phyloP scores from a whole-genome alignment of 2,113 vertebrate genomes.

The Hymenochirus boettgeri region DNA sequence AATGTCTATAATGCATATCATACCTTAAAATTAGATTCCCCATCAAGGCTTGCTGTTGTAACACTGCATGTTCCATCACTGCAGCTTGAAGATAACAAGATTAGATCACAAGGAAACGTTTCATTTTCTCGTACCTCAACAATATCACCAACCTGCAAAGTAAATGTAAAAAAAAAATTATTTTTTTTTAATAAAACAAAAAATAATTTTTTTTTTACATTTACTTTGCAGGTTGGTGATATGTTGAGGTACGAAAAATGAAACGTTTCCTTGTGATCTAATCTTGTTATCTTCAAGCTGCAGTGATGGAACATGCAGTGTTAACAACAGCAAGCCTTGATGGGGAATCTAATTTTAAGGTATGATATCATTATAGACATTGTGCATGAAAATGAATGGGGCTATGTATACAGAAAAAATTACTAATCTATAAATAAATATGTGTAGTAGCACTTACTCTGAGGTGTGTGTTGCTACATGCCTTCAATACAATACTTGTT shows the following conservation, averaged over 20 bases:
- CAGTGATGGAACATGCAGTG: conserved; percentile 80
- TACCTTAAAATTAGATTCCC: conserved; percentile 97
- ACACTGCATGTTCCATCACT: conserved; percentile 84
- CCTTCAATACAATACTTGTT: too few species aligned
- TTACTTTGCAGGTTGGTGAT: conserved; percentile 82
- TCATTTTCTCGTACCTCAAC: conserved; percentile 86
- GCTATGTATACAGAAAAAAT: too few species aligned
- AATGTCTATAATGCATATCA: not conserved
- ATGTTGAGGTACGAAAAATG: conserved; percentile 82
- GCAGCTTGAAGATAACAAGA: conserved; percentile 81
- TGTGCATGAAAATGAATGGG: too few species aligned
- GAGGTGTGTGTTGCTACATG: too few species aligned
- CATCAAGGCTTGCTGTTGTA: conserved; percentile 94
- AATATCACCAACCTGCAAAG: conserved; percentile 84
- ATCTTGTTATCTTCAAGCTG: conserved; percentile 83
- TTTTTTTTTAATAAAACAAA: too few species aligned
- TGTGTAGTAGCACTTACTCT: too few species aligned
- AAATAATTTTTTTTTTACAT: too few species aligned
- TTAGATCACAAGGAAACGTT: conserved; percentile 95
- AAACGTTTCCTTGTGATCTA: conserved; percentile 96
- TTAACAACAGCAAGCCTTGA: conserved; percentile 95
- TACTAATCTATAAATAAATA: too few species aligned
- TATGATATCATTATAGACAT: too few species aligned
- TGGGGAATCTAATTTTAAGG: conserved; percentile 96
- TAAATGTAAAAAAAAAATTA: too few species aligned